phyloP scores from a whole-genome alignment of 2,888 invertebrate genomes.

The Dyspetes luteomarginatus region DNA sequence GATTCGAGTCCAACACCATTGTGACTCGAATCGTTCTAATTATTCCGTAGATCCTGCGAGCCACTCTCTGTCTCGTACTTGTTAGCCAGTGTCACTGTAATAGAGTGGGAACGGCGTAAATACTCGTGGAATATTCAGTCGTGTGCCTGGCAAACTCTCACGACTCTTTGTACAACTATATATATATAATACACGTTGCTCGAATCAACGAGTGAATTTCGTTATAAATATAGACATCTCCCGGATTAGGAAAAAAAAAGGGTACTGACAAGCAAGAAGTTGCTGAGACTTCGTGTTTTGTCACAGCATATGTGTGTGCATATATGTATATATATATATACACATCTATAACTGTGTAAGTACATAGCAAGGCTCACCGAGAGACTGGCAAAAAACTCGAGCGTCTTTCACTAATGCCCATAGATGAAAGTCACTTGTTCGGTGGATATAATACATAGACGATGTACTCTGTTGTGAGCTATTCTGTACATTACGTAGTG shows the following conservation, averaged over 20 bases:
- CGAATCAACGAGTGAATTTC: slow-evolving; percentile 49
- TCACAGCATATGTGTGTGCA: slow-evolving; percentile 22
- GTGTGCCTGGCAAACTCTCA: slow-evolving; percentile 43
- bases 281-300: slow-evolving; percentile 47
- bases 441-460: slow-evolving; percentile 67
- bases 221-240: slow-evolving; percentile 60
- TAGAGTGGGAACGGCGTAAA: slow-evolving; percentile 36
- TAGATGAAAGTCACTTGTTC: slow-evolving; percentile 71
- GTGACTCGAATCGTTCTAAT: slow-evolving; percentile 50
- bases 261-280: slow-evolving; percentile 41
- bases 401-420: slow-evolving; percentile 73
- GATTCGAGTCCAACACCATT: slow-evolving; percentile 43
- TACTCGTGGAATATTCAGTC: slow-evolving; percentile 50
- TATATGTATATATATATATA: not conserved
- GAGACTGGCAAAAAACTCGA: slow-evolving; percentile 62
- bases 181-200: not conserved
- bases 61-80: slow-evolving; percentile 44
- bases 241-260: slow-evolving; percentile 35
- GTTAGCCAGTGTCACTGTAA: slow-evolving; percentile 25
- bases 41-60: slow-evolving; percentile 46
- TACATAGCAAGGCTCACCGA: slow-evolving; percentile 19
- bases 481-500: slow-evolving; percentile 29
- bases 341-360: not conserved
- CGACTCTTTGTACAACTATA: not conserved
- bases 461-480: slow-evolving; percentile 49